Base-by-base conservation (phyloP, 2,888 invertebrate species). In the Drosophila aldrichi region DNA sequence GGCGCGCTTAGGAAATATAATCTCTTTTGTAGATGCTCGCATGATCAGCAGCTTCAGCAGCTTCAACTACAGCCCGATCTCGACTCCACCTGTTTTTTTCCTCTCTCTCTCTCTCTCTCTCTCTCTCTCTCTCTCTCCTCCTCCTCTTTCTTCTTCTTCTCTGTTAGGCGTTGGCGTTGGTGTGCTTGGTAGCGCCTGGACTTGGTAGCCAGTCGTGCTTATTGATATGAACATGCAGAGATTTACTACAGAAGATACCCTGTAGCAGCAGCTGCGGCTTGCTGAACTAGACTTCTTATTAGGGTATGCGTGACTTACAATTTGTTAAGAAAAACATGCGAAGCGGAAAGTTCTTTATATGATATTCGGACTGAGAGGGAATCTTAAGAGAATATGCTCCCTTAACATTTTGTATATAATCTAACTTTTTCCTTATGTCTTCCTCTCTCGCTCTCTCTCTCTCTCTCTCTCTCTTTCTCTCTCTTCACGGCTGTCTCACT, bases 1-100 rank as follows among this genome's bases (percentile, higher is more conserved):
- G 77, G 64, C 70, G 79, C 79, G 88, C 84, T 90, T 91, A 90
- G 85, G 81, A 83, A 81, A 82, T 86, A 89, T 92, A 92, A 91
- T 91, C 91, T 82, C 91, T 91, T 91, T 92, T 92, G 91, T 92
- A 81, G 86, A 82, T 89, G 90, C 89, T 84, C 74, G 89, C 82
- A 80, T 90, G 88, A 88, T 88, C 88, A 77, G 73, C 82, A 43
- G 80, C 90, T 84, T 83, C 88, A 81, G 76, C 57, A 68, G 48
- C 58, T n/a, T 7, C 48, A 62, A 25, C 41, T 14, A 22, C 70
- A 72, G 57, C 62, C 14, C 7, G 40, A 62, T 25, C 44, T 36
- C 40, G 51, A 41, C 56, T 62, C 60, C 74, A 85, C 75, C 81
- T 73, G 77, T 70, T 69, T 68, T 54, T 59, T 7, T 43, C n/a